A percentile compares a stretch with the other conserved stretches of the same genome.
Conservation (phyloP, 2,113 vertebrate genomes). For the Sinocyclocheilus anophthalmus region DNA sequence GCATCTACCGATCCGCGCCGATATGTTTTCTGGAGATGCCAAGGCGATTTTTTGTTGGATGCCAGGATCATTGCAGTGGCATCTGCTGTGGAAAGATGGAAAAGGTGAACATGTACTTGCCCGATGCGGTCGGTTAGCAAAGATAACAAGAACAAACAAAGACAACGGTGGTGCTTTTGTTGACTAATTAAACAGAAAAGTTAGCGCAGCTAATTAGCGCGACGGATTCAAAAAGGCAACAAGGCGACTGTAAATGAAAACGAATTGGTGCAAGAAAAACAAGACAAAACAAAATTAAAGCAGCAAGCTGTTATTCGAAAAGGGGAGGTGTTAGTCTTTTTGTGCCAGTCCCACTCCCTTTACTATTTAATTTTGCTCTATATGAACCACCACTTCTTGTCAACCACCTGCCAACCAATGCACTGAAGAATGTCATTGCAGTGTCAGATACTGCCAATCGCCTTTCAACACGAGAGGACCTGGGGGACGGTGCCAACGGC, state of each 20-base stretch:
- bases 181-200: constrained; percentile 72
- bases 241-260: constrained; percentile 61
- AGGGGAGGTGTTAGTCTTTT: constrained; percentile 63
- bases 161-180: constrained; percentile 57
- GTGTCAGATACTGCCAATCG: constrained; percentile 72
- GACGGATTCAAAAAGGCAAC: constrained; percentile 61
- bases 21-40: constrained; percentile 54
- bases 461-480: constrained; percentile 65
- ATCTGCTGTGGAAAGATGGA: constrained; percentile 68
- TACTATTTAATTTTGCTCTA: constrained; percentile 57
- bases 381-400: constrained; percentile 61
- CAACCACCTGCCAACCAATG: constrained; percentile 66
- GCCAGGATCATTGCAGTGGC: constrained; percentile 74
- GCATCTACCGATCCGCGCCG: constrained; percentile 54
- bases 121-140: constrained; percentile 60
- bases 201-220: constrained; percentile 71
- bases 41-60: constrained; percentile 71
- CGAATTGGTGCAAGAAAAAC: constrained; percentile 57
- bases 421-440: constrained; percentile 60
- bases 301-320: constrained; percentile 59
- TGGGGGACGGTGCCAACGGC: constrained; percentile 73
- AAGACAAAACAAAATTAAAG: constrained; percentile 66
- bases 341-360: constrained; percentile 65
- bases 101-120: constrained; percentile 56
- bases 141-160: constrained; percentile 68